Percentiles rank a stretch among this genome's conserved stretches.
phyloP scores from a whole-genome alignment of 2,888 invertebrate genomes.

The Phasia obesa region DNA sequence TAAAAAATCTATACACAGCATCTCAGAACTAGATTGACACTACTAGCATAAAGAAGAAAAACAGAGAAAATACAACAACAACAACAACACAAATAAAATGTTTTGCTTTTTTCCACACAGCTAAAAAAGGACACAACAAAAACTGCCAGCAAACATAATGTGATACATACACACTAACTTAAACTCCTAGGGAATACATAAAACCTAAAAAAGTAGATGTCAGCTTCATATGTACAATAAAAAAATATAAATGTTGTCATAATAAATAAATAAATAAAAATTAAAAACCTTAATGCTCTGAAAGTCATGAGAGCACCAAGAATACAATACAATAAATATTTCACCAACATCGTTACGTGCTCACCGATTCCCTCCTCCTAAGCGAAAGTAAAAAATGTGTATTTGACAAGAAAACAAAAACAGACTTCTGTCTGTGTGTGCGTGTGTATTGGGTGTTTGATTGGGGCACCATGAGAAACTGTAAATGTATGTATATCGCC shows the following conservation, averaged over 20 bases:
- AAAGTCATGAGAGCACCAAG: slow-evolving; percentile 24
- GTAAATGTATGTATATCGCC: too few species aligned
- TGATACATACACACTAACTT: too few species aligned
- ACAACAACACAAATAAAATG: slow-evolving; percentile 14
- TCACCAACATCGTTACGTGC: background rate
- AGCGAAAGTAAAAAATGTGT: background rate
- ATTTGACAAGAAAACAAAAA: slow-evolving; percentile 32
- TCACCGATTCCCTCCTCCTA: background rate
- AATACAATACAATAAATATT: slow-evolving; percentile 1
- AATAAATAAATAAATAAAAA: background rate
- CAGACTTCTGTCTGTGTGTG: background rate
- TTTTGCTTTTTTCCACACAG: too few species aligned
- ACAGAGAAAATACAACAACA: background rate
- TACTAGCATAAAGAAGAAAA: background rate
- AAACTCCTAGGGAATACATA: too few species aligned
- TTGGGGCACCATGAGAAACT: too few species aligned
- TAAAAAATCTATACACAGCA: background rate
- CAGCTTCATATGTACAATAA: slow-evolving; percentile 2
- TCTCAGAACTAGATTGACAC: background rate
- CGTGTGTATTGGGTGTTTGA: too few species aligned
- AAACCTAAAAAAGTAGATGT: background rate
- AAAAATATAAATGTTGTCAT: background rate
- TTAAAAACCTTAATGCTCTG: background rate
- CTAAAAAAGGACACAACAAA: too few species aligned
- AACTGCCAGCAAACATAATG: too few species aligned